These are phyloP conservation scores for Rhinophrynus dorsalis DNA, from an alignment of 2,797 vertebrate genomes.

Conservation along the genomic window DNA sequence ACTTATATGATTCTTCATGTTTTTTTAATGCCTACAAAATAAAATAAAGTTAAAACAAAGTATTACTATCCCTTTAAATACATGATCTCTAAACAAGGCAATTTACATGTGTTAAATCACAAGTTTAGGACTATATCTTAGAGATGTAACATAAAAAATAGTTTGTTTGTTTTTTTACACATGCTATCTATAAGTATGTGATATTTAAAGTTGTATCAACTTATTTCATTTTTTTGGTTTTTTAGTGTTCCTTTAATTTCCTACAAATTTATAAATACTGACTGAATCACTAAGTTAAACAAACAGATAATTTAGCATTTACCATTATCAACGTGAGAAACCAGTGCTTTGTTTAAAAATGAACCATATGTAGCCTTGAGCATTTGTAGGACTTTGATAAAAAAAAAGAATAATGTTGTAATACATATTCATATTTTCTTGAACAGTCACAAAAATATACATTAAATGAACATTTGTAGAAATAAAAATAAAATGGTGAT, in stretches of 20 bases:
- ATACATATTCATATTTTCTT: slow-evolving; percentile 54
- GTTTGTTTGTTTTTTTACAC: slow-evolving; percentile 50
- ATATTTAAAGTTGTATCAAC: too few species aligned
- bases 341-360: slow-evolving; percentile 62
- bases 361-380: slow-evolving; percentile 57
- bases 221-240: background rate
- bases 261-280: slow-evolving; percentile 25
- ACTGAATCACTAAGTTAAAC: slow-evolving; percentile 53
- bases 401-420: slow-evolving; percentile 31
- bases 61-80: too few species aligned
- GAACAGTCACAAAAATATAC: slow-evolving; percentile 61
- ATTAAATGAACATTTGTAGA: slow-evolving; percentile 58
- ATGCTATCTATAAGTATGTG: too few species aligned
- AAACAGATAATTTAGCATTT: slow-evolving; percentile 57
- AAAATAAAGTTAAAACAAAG: too few species aligned
- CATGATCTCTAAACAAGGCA: too few species aligned
- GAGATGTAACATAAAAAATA: too few species aligned
- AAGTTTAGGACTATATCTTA: too few species aligned
- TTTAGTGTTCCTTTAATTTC: too few species aligned
- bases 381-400: slow-evolving; percentile 59
- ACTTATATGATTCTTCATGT: too few species aligned
- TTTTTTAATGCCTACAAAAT: too few species aligned
- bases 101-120: too few species aligned
- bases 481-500: slow-evolving; percentile 59
- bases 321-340: slow-evolving; percentile 61